Evolutionary conservation across 1,140 invertebrate genomes (phyloP), one percentile per base, ranked within the genome.

Genomic region (Brachionus calyciflorus): DNA sequence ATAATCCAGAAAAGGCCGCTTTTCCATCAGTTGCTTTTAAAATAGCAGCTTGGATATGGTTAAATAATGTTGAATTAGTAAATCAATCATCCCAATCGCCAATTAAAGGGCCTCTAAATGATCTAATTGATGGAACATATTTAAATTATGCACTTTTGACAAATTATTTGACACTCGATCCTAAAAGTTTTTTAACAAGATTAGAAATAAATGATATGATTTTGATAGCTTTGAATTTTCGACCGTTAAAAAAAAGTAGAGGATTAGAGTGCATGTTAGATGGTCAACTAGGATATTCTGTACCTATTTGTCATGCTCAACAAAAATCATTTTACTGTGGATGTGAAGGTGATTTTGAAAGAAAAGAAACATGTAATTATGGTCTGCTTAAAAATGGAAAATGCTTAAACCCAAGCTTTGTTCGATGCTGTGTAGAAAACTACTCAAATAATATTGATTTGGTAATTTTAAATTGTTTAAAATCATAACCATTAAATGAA

Each of bases 21-120:
- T 63, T 63, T 63, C 57, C 57, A 17, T 63, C 57, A 14, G 17
- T 63, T 2, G 57, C 57, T 9, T 63, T 63, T 63, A 63, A 19
- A 63, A 19, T 63, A 37, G 57, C 57, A 17, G 28, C 57, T 14
- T 63, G 57, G 57, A 37, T 63, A n/a, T 63, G 57, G 57, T n/a
- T 40, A 12, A 37, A 63, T 19, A 63, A 63, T 40, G 57, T 14
- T n/a, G 33, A 33, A 37, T 12, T 63, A 37, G 9, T 5, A 14
- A 17, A 37, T 14, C 17, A 30, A 37, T 63, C 57, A 40, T 14
- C 14, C 17, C 7, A 2, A 24, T 7, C 28, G n/a, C 17, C 57
- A 37, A 17, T 4, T 19, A 63, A 63, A 7, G 33, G n/a, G 14
- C 7, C 17, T n/a, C 17, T 63, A 17, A 37, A 37, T 2, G n/a